phyloP scores from a whole-genome alignment of 1,140 invertebrate genomes.

The Diachasma alloeum region DNA sequence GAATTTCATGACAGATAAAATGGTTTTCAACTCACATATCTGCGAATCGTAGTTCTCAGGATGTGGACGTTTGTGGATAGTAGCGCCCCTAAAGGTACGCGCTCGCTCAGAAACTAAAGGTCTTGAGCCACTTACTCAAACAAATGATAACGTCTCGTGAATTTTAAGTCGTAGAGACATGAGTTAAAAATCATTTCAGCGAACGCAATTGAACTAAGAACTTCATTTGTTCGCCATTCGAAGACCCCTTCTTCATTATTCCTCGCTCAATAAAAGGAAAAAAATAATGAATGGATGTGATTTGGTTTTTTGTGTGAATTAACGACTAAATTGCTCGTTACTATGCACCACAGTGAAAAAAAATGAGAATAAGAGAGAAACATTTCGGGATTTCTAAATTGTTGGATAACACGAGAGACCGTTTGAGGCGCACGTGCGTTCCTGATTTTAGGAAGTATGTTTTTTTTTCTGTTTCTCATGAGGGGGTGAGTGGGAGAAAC shows the following conservation, averaged over 20 bases:
- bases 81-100: too few relatives aligned
- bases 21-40: too few relatives aligned
- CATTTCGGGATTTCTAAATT: conserved; percentile 4
- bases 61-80: too few relatives aligned
- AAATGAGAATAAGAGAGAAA: conserved; percentile 24
- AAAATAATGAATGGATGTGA: not conserved
- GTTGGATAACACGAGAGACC: not conserved
- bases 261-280: not conserved
- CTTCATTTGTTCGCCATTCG: not conserved
- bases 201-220: too few relatives aligned
- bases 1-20: too few relatives aligned
- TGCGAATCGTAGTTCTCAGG: too few relatives aligned
- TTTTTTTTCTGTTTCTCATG: not conserved
- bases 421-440: not conserved
- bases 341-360: conserved; percentile 31
- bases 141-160: too few relatives aligned
- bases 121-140: too few relatives aligned
- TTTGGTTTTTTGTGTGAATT: not conserved
- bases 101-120: too few relatives aligned
- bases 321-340: conserved; percentile 20
- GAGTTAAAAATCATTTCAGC: too few relatives aligned
- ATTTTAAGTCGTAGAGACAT: too few relatives aligned
- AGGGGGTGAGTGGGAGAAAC: not conserved
- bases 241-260: not conserved
- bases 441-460: not conserved